Evolutionary conservation across 1,140 invertebrate genomes (phyloP).

Genomic region (Drosophila orosa): DNA sequence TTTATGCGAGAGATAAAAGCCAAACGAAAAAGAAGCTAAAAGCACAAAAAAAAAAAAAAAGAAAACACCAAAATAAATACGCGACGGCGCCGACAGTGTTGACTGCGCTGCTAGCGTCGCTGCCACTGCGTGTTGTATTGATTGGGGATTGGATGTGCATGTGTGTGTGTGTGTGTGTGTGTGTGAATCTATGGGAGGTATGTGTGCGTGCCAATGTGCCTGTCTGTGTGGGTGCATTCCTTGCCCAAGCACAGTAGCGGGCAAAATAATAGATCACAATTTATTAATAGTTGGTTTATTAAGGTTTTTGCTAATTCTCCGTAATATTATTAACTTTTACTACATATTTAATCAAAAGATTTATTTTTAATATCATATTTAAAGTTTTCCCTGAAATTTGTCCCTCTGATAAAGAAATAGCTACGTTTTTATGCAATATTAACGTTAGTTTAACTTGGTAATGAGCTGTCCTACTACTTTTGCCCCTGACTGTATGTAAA

Average conservation of each 20-base stretch:
- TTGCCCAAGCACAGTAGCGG: neutral
- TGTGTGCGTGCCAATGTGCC: neutral
- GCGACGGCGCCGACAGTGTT: conserved; percentile 22
- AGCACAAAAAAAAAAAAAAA: conserved; percentile 21
- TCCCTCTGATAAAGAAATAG: neutral
- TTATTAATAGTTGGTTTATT: neutral
- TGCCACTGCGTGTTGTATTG: conserved; percentile 33
- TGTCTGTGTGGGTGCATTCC: conserved; percentile 15
- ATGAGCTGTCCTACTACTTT: neutral
- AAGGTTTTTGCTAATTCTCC: neutral
- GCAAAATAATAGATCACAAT: neutral
- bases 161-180: conserved; percentile 14
- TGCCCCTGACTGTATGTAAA: conserved; percentile 17
- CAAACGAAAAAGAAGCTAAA: conserved; percentile 26
- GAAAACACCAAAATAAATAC: conserved; percentile 37
- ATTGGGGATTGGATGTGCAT: conserved; percentile 30
- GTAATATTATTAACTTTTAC: neutral
- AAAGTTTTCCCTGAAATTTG: no score
- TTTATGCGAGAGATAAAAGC: conserved; percentile 25
- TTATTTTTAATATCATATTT: no score
- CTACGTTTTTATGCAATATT: neutral
- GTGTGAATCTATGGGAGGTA: neutral
- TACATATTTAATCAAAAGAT: neutral
- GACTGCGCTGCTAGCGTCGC: conserved; percentile 26
- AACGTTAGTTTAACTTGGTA: neutral